Percentiles rank a stretch among this genome's conserved stretches.
Evolutionary conservation across 2,888 invertebrate genomes (phyloP).

Genomic region (Onthophagus sagittarius): DNA sequence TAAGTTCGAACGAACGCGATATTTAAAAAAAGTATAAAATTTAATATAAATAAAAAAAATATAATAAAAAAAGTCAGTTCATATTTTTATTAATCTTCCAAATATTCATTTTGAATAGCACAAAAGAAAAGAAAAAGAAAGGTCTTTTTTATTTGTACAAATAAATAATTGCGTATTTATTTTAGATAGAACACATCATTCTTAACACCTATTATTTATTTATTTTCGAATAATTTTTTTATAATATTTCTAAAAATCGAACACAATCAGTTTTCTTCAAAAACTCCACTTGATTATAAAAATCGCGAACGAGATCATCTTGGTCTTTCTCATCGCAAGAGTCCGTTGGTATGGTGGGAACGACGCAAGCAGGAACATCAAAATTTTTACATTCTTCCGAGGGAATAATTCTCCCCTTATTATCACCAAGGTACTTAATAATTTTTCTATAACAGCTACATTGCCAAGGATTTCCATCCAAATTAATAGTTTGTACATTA

Average conservation of each 20-base stretch:
- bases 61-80: background rate
- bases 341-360: background rate
- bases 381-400: background rate
- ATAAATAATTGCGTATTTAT: too few relatives aligned
- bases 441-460: constrained; percentile 16
- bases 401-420: background rate
- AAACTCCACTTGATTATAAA: background rate
- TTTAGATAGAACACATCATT: too few relatives aligned
- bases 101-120: too few relatives aligned
- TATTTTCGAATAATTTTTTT: background rate
- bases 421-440: background rate
- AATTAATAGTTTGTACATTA: background rate
- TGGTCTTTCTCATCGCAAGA: background rate
- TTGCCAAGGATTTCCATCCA: constrained; percentile 21
- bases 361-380: background rate
- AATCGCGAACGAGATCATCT: background rate
- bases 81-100: background rate
- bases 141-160: too few relatives aligned
- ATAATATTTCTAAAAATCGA: background rate
- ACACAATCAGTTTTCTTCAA: background rate
- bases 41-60: too few relatives aligned
- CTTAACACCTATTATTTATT: too few relatives aligned
- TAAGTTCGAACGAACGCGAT: too few relatives aligned
- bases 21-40: too few relatives aligned
- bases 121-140: too few relatives aligned